phyloP scores from a whole-genome alignment of 2,888 invertebrate genomes.

The Hydriomena furcata region DNA sequence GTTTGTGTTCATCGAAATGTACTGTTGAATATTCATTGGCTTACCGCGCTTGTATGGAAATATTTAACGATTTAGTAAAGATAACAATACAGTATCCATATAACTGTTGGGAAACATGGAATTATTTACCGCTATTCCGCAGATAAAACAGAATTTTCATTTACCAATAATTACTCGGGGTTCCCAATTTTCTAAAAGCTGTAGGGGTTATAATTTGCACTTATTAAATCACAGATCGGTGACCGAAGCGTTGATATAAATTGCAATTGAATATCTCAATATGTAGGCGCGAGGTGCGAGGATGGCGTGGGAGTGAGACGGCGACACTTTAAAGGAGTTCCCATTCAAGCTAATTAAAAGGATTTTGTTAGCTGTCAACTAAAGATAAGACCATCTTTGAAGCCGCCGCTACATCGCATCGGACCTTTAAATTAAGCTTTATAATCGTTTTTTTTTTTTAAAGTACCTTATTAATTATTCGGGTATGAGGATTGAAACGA shows the following conservation, averaged over 20 bases:
- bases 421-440: slow-evolving; percentile 28
- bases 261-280: slow-evolving; percentile 32
- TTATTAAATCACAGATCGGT: neutral
- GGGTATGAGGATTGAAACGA: slow-evolving; percentile 22
- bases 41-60: slow-evolving; percentile 22
- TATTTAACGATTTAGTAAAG: slow-evolving; percentile 19
- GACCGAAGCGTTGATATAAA: slow-evolving; percentile 11
- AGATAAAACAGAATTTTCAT: neutral
- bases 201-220: neutral
- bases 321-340: slow-evolving; percentile 38
- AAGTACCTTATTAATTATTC: slow-evolving; percentile 28
- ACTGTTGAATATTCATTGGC: slow-evolving; percentile 32
- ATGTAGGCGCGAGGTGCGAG: slow-evolving; percentile 36
- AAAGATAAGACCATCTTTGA: slow-evolving; percentile 72
- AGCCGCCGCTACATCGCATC: slow-evolving; percentile 49
- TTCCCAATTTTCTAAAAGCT: too few species aligned
- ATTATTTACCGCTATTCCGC: neutral
- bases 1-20: slow-evolving; percentile 33
- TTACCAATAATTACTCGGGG: neutral
- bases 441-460: slow-evolving; percentile 6
- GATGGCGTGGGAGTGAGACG: slow-evolving; percentile 57
- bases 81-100: slow-evolving; percentile 20
- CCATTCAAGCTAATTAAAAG: slow-evolving; percentile 74
- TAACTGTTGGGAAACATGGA: neutral
- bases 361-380: slow-evolving; percentile 82